These are phyloP conservation scores for Rutilus rutilus DNA, from an alignment of 2,113 vertebrate species.

Conservation along the genomic window DNA sequence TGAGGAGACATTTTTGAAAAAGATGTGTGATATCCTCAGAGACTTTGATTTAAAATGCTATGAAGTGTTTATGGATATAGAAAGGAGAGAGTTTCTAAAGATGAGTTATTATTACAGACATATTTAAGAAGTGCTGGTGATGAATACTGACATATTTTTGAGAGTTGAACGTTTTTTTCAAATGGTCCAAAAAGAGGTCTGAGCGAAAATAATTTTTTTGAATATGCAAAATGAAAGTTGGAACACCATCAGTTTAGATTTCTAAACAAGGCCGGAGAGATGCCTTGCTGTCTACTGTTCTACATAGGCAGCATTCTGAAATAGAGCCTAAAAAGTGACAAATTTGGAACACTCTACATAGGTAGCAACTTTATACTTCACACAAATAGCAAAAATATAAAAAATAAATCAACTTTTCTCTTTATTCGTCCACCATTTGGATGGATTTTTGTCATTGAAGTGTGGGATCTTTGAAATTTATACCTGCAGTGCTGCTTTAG, in stretches of 20 bases:
- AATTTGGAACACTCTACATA: too few species aligned
- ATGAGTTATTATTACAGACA: not conserved
- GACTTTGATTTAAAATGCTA: not conserved
- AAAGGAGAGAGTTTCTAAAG: not conserved
- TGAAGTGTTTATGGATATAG: not conserved
- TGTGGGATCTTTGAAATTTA: too few species aligned
- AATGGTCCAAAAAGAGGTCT: not conserved
- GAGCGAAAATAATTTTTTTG: not conserved
- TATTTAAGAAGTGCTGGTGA: not conserved
- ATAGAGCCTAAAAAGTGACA: too few species aligned
- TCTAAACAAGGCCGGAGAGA: not conserved
- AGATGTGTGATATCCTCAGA: not conserved
- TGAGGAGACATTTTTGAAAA: not conserved
- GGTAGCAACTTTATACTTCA: not conserved
- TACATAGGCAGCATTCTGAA: not conserved
- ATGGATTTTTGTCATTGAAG: too few species aligned
- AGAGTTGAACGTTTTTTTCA: not conserved
- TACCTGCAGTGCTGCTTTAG: too few species aligned
- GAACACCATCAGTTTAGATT: not conserved
- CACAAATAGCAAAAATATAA: not conserved
- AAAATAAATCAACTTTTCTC: too few species aligned
- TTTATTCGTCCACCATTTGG: too few species aligned
- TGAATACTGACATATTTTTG: not conserved
- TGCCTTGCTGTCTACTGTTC: not conserved
- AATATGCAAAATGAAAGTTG: slow-evolving; percentile 15